Evolutionary conservation across 2,888 invertebrate genomes (phyloP), one percentile per base, ranked within the genome.

Genomic region (Eucera pruinosa): DNA sequence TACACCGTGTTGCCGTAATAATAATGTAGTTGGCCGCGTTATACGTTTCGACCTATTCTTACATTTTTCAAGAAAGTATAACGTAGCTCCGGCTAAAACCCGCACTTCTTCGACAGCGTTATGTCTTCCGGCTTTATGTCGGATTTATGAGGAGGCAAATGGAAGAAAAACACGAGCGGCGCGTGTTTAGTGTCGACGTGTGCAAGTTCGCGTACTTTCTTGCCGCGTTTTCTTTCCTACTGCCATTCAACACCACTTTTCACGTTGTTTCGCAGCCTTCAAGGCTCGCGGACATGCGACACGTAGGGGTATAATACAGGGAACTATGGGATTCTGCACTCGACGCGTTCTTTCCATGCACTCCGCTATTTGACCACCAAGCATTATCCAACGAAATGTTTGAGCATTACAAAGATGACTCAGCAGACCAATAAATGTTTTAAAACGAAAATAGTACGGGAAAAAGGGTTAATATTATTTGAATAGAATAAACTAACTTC

Each of bases 101-200:
- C 27, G 61, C 36, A 33, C 30, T 62, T 54, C 72, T 72, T 70
- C 55, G 71, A 65, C 84, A 58, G 67, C 45, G 4, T 23, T 55
- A 77, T 70, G 61, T 78, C 67, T 39, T 73, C 57, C 62, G 54
- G 78, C 80, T 86, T 90, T 91, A 90, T 89, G 90, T 87, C 85
- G 88, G 89, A 91, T 91, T 91, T 91, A 91, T 89, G 89, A 87
- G 84, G 85, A 88, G 85, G 87, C 89, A 91, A 91, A 91, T 91
- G 91, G 90, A 90, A 87, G 82, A 89, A 89, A 88, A 88, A 88
- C 88, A 88, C 89, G 88, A 87, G 86, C 84, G 83, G 88, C 88
- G 86, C 91, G 90, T 90, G 91, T 91, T 91, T 91, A 91, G 88
- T 88, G 89, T 89, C 88, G 86, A 88, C 88, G 88, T 88, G 88